Conservation (phyloP, 2,888 invertebrate genomes). For the Julus scandinavius region DNA sequence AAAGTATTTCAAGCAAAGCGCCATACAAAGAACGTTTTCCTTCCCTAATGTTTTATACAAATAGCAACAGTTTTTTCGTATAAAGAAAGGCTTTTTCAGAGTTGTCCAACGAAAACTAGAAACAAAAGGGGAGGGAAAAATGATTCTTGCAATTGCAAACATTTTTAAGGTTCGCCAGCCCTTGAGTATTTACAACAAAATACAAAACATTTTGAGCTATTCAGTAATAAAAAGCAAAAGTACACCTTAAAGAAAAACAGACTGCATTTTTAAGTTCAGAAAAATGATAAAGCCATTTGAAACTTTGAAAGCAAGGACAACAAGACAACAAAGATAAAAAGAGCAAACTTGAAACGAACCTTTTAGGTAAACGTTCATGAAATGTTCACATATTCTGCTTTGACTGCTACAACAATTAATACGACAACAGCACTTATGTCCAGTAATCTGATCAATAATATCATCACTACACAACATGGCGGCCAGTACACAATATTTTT, state of each 20-base stretch:
- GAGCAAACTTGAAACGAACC: neutral
- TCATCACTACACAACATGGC: neutral
- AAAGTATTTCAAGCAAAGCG: slow-evolving; percentile 13
- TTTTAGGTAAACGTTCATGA: neutral
- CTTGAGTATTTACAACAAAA: neutral
- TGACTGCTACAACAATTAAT: neutral
- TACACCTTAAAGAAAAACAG: no score
- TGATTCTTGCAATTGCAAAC: neutral
- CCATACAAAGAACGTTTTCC: neutral
- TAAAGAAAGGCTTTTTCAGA: neutral
- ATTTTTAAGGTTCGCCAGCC: neutral
- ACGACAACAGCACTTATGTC: no score
- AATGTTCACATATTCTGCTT: neutral
- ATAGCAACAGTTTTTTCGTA: neutral
- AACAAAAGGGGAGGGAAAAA: neutral
- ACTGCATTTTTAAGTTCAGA: no score
- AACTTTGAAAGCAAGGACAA: neutral
- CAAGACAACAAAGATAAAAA: neutral
- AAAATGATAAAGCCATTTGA: neutral
- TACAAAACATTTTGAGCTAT: neutral
- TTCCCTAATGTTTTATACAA: neutral
- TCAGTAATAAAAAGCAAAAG: no score
- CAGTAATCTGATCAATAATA: no score
- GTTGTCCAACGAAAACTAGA: neutral
- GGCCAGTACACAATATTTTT: neutral